These are phyloP conservation scores for Synergus itoensis DNA, from an alignment of 2,888 invertebrate species.

Conservation along the genomic window DNA sequence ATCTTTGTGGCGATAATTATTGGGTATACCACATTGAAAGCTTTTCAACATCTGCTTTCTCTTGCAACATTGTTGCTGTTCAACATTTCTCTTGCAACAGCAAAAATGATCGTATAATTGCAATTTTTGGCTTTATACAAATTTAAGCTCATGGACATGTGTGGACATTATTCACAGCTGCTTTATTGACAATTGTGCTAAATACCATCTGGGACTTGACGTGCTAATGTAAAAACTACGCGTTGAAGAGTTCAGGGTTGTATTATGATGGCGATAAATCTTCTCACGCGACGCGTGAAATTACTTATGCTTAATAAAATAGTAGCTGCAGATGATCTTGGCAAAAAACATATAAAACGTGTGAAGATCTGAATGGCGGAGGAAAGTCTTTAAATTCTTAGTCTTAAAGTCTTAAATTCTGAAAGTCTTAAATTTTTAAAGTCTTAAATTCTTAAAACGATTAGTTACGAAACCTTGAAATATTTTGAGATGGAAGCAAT, in stretches of 20 bases:
- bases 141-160: background rate
- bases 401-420: background rate
- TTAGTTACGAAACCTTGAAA: too few relatives aligned
- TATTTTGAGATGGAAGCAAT: too few relatives aligned
- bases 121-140: background rate
- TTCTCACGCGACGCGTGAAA: slow-evolving; percentile 40
- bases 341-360: background rate
- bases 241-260: slow-evolving; percentile 59
- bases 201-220: slow-evolving; percentile 44
- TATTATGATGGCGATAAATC: slow-evolving; percentile 58
- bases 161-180: background rate
- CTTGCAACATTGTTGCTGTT: too few relatives aligned
- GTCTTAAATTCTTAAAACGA: too few relatives aligned
- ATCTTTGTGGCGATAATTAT: background rate
- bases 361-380: slow-evolving; percentile 5
- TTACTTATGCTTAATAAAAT: slow-evolving; percentile 37
- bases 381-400: background rate
- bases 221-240: slow-evolving; percentile 55
- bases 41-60: too few relatives aligned
- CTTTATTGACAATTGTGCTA: slow-evolving; percentile 41
- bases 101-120: too few relatives aligned
- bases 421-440: background rate
- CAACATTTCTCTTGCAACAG: too few relatives aligned
- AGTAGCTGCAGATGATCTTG: slow-evolving; percentile 2
- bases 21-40: background rate